phyloP scores from a whole-genome alignment of 2,113 vertebrate species.

The Nymphicus hollandicus region DNA sequence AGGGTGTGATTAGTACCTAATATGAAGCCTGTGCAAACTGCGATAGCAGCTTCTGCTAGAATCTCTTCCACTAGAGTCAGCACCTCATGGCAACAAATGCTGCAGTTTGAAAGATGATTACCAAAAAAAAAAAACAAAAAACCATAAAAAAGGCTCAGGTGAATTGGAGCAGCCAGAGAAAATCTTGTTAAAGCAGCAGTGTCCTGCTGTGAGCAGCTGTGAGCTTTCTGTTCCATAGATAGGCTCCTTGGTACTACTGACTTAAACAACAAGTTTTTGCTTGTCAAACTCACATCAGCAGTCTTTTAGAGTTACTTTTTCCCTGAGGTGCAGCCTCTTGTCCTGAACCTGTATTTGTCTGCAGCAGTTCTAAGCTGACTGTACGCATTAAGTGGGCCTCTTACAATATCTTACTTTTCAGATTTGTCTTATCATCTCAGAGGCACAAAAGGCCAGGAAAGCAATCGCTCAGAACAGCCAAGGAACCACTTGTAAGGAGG shows the following conservation, averaged over 20 bases:
- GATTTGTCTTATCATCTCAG: background rate
- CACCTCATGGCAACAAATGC: conserved; percentile 4
- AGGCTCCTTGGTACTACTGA: background rate
- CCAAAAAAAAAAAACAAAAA: background rate
- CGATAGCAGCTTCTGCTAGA: background rate
- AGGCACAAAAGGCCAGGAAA: background rate
- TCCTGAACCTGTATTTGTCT: background rate
- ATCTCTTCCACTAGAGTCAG: conserved; percentile 12
- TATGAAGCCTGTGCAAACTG: background rate
- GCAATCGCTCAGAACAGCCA: background rate
- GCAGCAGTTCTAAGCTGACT: background rate
- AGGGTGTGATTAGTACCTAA: background rate
- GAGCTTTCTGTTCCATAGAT: background rate
- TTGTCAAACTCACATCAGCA: background rate
- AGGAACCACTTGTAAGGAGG: background rate
- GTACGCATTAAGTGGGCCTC: background rate
- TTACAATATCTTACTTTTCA: background rate
- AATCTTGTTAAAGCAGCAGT: conserved; percentile 19
- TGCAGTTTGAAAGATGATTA: conserved; percentile 1
- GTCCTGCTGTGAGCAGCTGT: conserved; percentile 1
- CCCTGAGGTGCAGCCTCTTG: background rate
- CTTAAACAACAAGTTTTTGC: background rate
- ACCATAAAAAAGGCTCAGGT: background rate
- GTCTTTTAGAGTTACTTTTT: background rate
- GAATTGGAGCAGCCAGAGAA: conserved; percentile 21